A percentile compares a stretch with the other conserved stretches of the same genome.
Conservation (phyloP, 2,888 invertebrate genomes). For the Boloria selene region DNA sequence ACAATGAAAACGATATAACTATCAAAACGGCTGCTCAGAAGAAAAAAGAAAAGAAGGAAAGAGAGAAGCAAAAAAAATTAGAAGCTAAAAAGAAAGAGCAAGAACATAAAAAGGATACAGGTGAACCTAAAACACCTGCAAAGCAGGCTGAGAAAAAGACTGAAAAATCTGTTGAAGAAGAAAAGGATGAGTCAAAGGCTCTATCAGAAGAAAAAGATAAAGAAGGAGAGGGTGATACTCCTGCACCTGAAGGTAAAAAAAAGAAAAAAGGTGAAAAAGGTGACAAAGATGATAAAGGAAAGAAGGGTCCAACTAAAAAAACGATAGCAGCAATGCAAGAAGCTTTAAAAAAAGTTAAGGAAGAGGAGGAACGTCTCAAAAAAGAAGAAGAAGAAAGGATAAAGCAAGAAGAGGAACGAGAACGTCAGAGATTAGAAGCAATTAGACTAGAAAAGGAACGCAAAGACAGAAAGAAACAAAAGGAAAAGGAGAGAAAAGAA, state of each 20-base stretch:
- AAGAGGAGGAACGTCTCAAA: slow-evolving; percentile 90
- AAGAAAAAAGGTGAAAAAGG: slow-evolving; percentile 76
- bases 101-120: slow-evolving; percentile 59
- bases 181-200: slow-evolving; percentile 68
- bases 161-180: slow-evolving; percentile 54
- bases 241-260: slow-evolving; percentile 68
- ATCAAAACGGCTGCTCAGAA: slow-evolving; percentile 93
- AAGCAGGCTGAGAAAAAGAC: slow-evolving; percentile 48
- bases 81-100: slow-evolving; percentile 84
- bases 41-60: slow-evolving; percentile 94
- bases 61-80: slow-evolving; percentile 88
- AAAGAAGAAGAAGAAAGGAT: slow-evolving; percentile 92
- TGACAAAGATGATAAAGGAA: slow-evolving; percentile 82
- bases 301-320: slow-evolving; percentile 90
- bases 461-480: slow-evolving; percentile 93
- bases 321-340: slow-evolving; percentile 96
- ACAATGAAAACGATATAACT: slow-evolving; percentile 82
- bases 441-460: slow-evolving; percentile 91
- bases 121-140: slow-evolving; percentile 51
- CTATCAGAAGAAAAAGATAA: slow-evolving; percentile 63
- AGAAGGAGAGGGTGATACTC: slow-evolving; percentile 62
- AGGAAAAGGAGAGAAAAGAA: slow-evolving; percentile 96
- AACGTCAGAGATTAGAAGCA: slow-evolving; percentile 87
- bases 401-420: slow-evolving; percentile 87
- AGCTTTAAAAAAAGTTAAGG: slow-evolving; percentile 92